A percentile compares a stretch with the other conserved stretches of the same genome.
Conservation (phyloP, 2,888 invertebrate genomes). For the Ennomos quercinarius region DNA sequence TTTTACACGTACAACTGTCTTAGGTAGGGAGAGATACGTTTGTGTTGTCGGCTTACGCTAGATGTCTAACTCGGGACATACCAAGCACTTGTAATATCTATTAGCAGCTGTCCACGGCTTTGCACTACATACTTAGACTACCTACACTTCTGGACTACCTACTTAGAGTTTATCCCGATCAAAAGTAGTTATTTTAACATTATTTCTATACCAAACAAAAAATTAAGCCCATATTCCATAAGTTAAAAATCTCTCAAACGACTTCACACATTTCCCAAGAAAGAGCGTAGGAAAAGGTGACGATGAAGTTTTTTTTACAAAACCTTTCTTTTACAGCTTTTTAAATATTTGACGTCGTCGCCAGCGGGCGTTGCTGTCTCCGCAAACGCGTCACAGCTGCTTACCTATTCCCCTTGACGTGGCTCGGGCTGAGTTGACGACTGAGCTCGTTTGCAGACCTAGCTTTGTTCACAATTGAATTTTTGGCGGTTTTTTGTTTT, state of each 20-base stretch:
- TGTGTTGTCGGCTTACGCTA: background rate
- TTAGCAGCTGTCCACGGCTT: too few species aligned
- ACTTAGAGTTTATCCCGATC: too few species aligned
- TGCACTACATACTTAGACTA: too few species aligned
- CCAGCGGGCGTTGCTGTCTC: conserved; percentile 53
- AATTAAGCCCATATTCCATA: background rate
- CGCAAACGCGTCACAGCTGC: conserved; percentile 52
- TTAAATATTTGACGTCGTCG: conserved; percentile 57
- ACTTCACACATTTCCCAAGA: conserved; percentile 9
- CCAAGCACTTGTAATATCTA: too few species aligned
- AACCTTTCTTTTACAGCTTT: conserved; percentile 40
- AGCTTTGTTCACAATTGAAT: conserved; percentile 29
- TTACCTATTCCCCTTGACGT: conserved; percentile 68
- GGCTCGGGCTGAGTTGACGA: conserved; percentile 29
- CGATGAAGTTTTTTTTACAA: conserved; percentile 27
- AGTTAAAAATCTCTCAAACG: conserved; percentile 4
- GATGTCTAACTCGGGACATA: too few species aligned
- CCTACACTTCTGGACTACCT: too few species aligned
- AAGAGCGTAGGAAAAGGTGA: conserved; percentile 23
- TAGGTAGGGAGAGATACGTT: conserved; percentile 6
- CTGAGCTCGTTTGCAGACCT: conserved; percentile 41
- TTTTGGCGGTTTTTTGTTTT: conserved; percentile 6
- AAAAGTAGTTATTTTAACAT: too few species aligned
- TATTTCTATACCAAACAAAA: too few species aligned
- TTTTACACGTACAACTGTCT: conserved; percentile 25